These are phyloP conservation scores for Acanthosepion pharaonis DNA, from an alignment of 2,888 invertebrate species.

Conservation along the genomic window DNA sequence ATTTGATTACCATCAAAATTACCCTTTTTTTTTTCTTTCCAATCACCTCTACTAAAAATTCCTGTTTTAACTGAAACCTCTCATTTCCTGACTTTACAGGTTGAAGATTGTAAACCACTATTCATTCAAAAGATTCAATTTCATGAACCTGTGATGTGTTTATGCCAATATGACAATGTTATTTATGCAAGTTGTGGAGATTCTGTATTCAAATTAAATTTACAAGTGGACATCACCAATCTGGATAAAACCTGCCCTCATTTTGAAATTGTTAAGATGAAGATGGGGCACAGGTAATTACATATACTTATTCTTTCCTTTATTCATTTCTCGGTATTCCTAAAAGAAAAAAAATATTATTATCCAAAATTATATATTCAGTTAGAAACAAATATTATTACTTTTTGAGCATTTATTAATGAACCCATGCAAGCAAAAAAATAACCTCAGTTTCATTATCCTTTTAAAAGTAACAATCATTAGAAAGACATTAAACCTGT, in stretches of 20 bases:
- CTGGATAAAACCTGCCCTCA: background rate
- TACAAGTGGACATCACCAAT: background rate
- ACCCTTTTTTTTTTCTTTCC: background rate
- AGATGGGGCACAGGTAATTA: background rate
- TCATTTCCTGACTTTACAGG: slow-evolving; percentile 54
- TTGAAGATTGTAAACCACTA: slow-evolving; percentile 58
- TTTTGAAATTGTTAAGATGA: background rate
- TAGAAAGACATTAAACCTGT: too few species aligned
- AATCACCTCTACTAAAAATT: background rate
- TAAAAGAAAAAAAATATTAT: too few species aligned
- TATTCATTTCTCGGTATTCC: too few species aligned
- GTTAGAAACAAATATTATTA: too few species aligned
- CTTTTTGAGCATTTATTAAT: too few species aligned
- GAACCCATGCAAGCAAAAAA: too few species aligned
- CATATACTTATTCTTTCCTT: background rate
- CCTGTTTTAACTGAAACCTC: background rate
- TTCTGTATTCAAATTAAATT: background rate
- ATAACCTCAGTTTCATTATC: too few species aligned
- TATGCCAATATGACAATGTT: slow-evolving; percentile 55
- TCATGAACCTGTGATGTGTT: slow-evolving; percentile 66
- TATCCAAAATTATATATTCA: too few species aligned
- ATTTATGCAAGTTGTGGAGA: slow-evolving; percentile 34
- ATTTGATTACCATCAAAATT: too few species aligned
- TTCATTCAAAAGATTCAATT: slow-evolving; percentile 60
- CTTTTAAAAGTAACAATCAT: too few species aligned